Base-by-base conservation (phyloP, 2,113 vertebrate genomes). In the Smithornis capensis region DNA sequence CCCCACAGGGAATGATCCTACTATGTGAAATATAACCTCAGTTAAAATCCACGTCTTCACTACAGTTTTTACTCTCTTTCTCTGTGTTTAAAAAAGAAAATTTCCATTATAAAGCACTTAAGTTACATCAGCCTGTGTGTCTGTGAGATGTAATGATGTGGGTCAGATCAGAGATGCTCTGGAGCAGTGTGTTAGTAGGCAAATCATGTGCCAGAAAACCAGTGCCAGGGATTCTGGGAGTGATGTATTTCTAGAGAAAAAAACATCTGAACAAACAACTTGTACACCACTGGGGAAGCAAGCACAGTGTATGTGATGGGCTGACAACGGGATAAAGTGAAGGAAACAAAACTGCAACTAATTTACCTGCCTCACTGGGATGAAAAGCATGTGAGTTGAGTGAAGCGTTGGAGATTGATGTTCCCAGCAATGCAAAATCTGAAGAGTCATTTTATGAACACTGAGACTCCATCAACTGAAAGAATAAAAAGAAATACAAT, bases 1-100 rank as follows among this genome's bases (percentile, higher is more conserved):
- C 29, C 50, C n/a, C 15, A 8, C 18, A 15, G 0, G 0, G 55
- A 50, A 9, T 37, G 29, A 18, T 28, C 14, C 18, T 45, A 3
- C 50, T 44, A 11, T 42, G n/a, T 1, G 4, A 70, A 76, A 64
- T 18, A 37, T 5, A 85, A 33, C 37, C 6, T 4, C 25, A 33
- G 19, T 37, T 76, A 75, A 70, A 85, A 53, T 25, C 12, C 12
- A 1, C 9, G 6, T 60, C 47, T 62, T 68, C 24, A 56, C 16
- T 3, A 3, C 28, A 56, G 8, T 19, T 79, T 79, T 68, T 19
- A 50, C 47, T 49, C 40, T 37, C 73, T 62, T 68, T 42, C 53
- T 55, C 56, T 15, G 10, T 3, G 24, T 84, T 91, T 53, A n/a
- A 69, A 52, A 64, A 65, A 14, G 65, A 44, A 88, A 89, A 38